These are phyloP conservation scores for Herpetotheres cachinnans DNA, from an alignment of 2,113 vertebrate species.

Conservation along the genomic window DNA sequence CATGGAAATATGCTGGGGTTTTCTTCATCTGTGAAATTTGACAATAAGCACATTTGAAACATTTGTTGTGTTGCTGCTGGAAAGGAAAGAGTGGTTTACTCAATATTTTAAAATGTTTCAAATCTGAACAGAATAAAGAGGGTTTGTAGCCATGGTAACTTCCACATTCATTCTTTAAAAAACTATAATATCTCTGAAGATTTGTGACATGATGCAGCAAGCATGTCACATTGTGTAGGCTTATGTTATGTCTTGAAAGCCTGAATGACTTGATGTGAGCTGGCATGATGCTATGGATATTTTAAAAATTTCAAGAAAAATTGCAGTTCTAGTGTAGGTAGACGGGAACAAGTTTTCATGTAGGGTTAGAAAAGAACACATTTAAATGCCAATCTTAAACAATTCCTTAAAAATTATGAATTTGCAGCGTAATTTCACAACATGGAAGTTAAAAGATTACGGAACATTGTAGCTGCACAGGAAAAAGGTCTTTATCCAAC, in stretches of 20 bases:
- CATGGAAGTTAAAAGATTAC: background rate
- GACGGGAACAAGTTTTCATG: background rate
- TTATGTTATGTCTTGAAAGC: conserved; percentile 15
- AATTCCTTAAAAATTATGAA: background rate
- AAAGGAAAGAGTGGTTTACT: background rate
- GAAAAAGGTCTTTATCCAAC: background rate
- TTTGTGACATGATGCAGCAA: conserved; percentile 48
- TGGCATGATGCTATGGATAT: conserved; percentile 24
- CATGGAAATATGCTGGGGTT: background rate
- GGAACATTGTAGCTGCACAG: background rate
- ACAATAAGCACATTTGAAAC: background rate
- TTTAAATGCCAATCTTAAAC: background rate
- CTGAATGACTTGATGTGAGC: conserved; percentile 18
- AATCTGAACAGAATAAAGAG: background rate
- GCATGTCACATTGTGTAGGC: conserved; percentile 26
- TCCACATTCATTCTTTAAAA: conserved; percentile 29
- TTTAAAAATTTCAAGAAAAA: background rate
- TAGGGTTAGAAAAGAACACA: background rate
- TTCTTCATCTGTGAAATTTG: background rate
- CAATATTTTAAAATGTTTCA: background rate
- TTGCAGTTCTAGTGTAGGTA: background rate
- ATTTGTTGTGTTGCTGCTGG: background rate
- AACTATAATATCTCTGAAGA: conserved; percentile 6
- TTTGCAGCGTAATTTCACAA: background rate
- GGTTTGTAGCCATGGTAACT: conserved; percentile 49